Percentiles rank a stretch among this genome's conserved stretches.
Evolutionary conservation across 2,113 vertebrate species (phyloP).

Genomic region (Pteruthius melanotis): DNA sequence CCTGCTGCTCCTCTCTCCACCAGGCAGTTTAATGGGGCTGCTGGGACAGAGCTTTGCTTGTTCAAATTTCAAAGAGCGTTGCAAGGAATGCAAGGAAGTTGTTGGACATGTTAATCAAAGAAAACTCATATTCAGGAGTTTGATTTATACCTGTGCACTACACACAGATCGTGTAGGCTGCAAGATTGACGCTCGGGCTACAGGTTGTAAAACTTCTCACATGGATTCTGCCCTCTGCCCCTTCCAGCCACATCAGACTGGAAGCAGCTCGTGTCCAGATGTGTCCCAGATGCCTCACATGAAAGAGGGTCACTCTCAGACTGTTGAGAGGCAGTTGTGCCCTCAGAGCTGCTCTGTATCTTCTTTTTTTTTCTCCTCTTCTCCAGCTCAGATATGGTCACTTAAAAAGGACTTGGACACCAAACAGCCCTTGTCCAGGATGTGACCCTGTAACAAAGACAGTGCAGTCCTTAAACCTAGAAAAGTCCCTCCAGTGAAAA

Average conservation of each 20-base stretch:
- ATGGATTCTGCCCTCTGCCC: neutral
- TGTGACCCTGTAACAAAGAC: neutral
- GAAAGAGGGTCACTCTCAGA: neutral
- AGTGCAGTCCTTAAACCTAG: neutral
- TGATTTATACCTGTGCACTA: slow-evolving; percentile 10
- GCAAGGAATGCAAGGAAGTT: slow-evolving; percentile 45
- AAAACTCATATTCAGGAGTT: neutral
- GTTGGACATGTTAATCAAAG: slow-evolving; percentile 25
- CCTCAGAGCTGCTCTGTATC: neutral
- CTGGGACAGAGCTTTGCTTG: slow-evolving; percentile 46
- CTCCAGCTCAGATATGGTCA: neutral
- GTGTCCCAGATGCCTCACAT: slow-evolving; percentile 9
- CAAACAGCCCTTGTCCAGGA: neutral
- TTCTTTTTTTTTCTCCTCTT: neutral
- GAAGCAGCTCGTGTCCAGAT: neutral
- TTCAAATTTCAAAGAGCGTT: slow-evolving; percentile 18
- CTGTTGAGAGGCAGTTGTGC: neutral
- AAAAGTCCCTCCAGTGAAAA: neutral
- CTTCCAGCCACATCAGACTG: neutral
- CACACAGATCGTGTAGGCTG: neutral
- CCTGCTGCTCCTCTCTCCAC: slow-evolving; percentile 21
- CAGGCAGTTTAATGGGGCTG: neutral
- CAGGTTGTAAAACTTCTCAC: slow-evolving; percentile 29
- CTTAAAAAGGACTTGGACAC: neutral
- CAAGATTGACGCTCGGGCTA: neutral